Conservation (phyloP, 2,113 vertebrate species). For the Alaudala cheleensis region DNA sequence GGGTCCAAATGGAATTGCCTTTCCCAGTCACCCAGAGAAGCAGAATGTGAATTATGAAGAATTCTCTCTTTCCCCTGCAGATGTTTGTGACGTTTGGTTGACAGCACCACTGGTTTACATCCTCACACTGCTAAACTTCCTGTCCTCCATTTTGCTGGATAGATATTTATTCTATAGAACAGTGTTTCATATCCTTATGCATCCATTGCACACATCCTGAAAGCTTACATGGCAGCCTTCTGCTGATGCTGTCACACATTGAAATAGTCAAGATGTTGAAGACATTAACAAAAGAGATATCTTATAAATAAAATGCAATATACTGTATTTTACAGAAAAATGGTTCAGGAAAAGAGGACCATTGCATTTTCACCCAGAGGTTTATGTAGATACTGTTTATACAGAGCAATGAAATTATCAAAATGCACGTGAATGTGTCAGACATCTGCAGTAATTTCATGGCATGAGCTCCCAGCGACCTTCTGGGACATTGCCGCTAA, state of each 20-base stretch:
- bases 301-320: background rate
- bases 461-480: background rate
- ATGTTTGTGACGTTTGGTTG: background rate
- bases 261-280: background rate
- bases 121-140: background rate
- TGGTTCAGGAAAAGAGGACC: background rate
- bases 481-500: constrained; percentile 4
- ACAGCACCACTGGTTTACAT: background rate
- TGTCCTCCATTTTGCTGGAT: background rate
- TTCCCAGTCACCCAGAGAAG: background rate
- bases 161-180: background rate
- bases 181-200: background rate
- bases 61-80: background rate
- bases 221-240: background rate
- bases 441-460: background rate
- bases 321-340: background rate
- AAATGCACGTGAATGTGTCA: background rate
- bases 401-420: background rate
- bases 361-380: background rate
- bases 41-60: background rate
- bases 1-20: background rate
- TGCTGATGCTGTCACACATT: background rate
- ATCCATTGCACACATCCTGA: background rate
- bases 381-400: background rate
- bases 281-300: background rate